Conservation (phyloP, 1,140 invertebrate genomes). For the Brachionus angularis region DNA sequence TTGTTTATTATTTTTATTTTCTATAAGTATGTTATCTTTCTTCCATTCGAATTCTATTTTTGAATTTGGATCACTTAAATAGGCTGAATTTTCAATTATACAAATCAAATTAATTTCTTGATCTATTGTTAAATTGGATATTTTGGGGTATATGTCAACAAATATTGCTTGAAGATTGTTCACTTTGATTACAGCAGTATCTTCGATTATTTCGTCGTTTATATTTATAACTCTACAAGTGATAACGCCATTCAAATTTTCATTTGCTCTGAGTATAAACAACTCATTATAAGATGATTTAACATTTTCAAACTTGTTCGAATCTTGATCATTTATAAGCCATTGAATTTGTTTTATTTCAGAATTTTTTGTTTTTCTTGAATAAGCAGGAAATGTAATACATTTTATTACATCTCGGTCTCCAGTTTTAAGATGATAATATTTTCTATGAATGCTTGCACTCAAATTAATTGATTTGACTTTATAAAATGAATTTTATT, state of each 20-base stretch:
- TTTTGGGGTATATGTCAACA: constrained; percentile 14
- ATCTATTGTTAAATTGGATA: not conserved
- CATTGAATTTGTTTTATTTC: too few relatives aligned
- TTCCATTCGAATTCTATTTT: constrained; percentile 27
- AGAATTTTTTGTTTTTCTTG: too few relatives aligned
- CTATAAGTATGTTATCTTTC: not conserved
- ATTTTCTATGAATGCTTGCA: too few relatives aligned
- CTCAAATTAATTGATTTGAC: too few relatives aligned
- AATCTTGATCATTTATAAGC: constrained; percentile 2
- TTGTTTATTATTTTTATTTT: not conserved
- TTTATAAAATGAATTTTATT: too few relatives aligned
- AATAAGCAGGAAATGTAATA: too few relatives aligned
- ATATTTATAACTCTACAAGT: not conserved
- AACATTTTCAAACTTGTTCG: not conserved
- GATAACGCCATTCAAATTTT: not conserved
- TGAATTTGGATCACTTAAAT: not conserved
- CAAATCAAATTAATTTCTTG: not conserved
- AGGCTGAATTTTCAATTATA: not conserved
- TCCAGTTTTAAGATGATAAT: too few relatives aligned
- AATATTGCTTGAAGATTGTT: not conserved
- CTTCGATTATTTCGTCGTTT: constrained; percentile 3
- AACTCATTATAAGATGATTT: not conserved
- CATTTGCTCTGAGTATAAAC: not conserved
- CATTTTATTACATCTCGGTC: too few relatives aligned
- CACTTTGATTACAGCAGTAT: constrained; percentile 16